These are phyloP conservation scores for Elegia similella DNA, from an alignment of 2,888 invertebrate genomes.

Conservation along the genomic window DNA sequence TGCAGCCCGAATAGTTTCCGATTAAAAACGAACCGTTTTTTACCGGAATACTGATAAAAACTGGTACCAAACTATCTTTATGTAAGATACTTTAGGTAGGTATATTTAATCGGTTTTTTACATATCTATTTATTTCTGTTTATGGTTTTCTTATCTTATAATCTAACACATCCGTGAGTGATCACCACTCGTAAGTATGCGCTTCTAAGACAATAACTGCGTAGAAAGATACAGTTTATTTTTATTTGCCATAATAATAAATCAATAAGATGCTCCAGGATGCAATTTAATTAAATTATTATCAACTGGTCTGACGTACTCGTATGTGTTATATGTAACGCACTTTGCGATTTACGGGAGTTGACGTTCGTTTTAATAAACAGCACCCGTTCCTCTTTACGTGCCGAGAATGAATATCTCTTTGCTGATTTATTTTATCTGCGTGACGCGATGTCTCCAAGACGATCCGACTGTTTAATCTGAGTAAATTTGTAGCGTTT, in stretches of 20 bases:
- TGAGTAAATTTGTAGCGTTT: background rate
- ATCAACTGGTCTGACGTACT: constrained; percentile 5
- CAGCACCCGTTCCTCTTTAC: background rate
- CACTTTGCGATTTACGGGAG: constrained; percentile 8
- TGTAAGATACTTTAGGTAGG: too few relatives aligned
- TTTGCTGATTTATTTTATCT: too few relatives aligned
- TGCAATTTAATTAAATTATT: constrained; percentile 11
- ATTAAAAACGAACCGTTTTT: too few relatives aligned
- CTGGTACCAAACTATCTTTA: too few relatives aligned
- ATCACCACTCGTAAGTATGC: background rate
- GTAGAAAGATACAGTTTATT: background rate
- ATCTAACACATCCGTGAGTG: too few relatives aligned
- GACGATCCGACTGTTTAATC: background rate
- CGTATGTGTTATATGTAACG: constrained; percentile 3
- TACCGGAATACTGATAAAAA: too few relatives aligned
- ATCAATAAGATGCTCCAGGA: background rate
- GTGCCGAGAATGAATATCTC: constrained; percentile 9
- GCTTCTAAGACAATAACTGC: background rate
- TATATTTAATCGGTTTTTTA: too few relatives aligned
- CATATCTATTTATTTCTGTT: too few relatives aligned
- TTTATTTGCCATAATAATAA: background rate
- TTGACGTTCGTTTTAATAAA: background rate
- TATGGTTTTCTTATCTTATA: too few relatives aligned
- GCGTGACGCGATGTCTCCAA: background rate
- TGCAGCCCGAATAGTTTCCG: too few relatives aligned